Base-by-base conservation (phyloP, 1,140 invertebrate genomes). In the Drosophila takahashii region DNA sequence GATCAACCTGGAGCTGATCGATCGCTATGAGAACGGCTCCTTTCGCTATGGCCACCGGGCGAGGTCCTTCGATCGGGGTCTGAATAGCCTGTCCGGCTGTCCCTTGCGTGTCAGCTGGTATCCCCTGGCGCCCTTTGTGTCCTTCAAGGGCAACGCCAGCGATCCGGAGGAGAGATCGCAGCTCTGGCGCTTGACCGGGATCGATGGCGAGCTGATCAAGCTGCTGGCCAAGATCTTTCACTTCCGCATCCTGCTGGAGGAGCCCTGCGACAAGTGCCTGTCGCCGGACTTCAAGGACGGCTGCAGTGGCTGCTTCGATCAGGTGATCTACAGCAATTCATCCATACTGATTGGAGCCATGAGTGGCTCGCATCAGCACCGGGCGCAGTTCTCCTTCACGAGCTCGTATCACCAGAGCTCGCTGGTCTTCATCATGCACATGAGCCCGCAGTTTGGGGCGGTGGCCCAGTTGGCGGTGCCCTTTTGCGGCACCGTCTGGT, bases 121-220 rank as follows among this genome's bases (percentile, higher is more conserved):
- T 39, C 52, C 60, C 0, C 2, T 85, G 34, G 59, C 80, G 6
- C 85, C 85, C 0, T 89, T 70, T 13, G 54, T 79, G 1, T 48
- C 16, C 9, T 89, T 89, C n/a, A 6, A 27, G 0, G 85, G 85
- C 0, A 42, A 89, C 22, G 8, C n/a, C 0, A 36, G 18, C 0
- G 71, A 90, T 47, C 37, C 69, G 0, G 52, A 13, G 22, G 66
- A 90, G 13, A 26, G 44, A 0, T 1, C 18, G 0, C 18, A 89
- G n/a, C 44, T 13, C 13, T 62, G 37, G 53, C 85, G 85, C 0
- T 42, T 89, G 0, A 69, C 42, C 6, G 85, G 85, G 0, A 70
- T 90, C 44, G 85, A 89, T 41, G 85, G 80, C 0, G 85, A 81
- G 29, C 51, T 89, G 9, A 56, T 89, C 13, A 85, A 78, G 22